These are phyloP conservation scores for Drosophila yooni DNA, from an alignment of 2,888 invertebrate genomes.

Conservation along the genomic window DNA sequence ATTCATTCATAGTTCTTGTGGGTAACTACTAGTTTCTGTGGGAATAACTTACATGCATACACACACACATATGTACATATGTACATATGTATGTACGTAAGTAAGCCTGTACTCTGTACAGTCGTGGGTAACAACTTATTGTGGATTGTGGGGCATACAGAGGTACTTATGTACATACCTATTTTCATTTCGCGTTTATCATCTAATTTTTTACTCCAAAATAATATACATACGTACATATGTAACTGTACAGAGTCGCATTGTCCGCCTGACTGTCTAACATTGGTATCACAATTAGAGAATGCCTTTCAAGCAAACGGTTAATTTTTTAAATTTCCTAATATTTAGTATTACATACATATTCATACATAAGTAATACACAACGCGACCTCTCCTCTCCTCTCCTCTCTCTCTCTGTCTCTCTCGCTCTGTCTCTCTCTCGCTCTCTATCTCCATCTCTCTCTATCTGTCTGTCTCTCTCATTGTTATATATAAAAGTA, in stretches of 20 bases:
- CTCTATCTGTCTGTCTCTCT: not conserved
- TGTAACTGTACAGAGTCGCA: slow-evolving; percentile 33
- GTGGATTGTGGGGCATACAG: slow-evolving; percentile 47
- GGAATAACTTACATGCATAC: slow-evolving; percentile 36
- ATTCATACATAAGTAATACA: not conserved
- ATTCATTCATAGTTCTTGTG: slow-evolving; percentile 1
- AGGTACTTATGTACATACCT: slow-evolving; percentile 33
- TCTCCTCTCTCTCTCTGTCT: not conserved
- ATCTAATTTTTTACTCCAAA: slow-evolving; percentile 9
- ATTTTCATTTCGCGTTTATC: slow-evolving; percentile 11
- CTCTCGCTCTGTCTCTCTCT: not conserved
- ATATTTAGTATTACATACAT: slow-evolving; percentile 11
- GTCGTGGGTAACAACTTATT: slow-evolving; percentile 46
- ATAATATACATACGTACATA: not conserved
- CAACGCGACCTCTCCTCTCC: not conserved
- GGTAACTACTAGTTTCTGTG: slow-evolving; percentile 36
- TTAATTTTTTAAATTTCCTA: slow-evolving; percentile 8
- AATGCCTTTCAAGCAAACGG: slow-evolving; percentile 56
- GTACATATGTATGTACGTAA: slow-evolving; percentile 14
- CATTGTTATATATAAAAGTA: slow-evolving; percentile 6
- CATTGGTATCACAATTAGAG: slow-evolving; percentile 67
- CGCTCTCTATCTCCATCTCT: not conserved
- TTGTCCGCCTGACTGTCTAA: slow-evolving; percentile 48
- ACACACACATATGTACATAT: not conserved
- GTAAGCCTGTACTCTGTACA: slow-evolving; percentile 48